Evolutionary conservation across 2,113 vertebrate genomes (phyloP).

Genomic region (Cavia aperea): DNA sequence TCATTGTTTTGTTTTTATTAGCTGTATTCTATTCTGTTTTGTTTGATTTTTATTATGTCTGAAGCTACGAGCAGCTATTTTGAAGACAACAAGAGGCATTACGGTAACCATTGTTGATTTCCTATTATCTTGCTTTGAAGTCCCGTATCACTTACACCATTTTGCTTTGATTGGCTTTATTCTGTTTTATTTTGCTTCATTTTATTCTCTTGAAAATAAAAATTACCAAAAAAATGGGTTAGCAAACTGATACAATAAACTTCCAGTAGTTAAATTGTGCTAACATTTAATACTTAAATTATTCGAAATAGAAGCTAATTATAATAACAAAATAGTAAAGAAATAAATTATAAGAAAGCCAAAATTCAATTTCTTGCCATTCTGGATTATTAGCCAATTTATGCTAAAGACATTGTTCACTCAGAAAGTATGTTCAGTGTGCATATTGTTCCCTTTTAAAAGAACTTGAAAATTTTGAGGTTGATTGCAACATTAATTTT

Average conservation of each 20-base stretch:
- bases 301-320: conserved; percentile 34
- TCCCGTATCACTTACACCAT: too few species aligned
- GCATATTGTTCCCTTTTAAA: neutral
- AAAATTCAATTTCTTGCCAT: conserved; percentile 20
- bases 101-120: too few species aligned
- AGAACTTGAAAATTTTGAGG: conserved; percentile 35
- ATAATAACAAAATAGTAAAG: neutral
- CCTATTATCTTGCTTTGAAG: too few species aligned
- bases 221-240: too few species aligned
- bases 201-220: too few species aligned
- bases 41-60: too few species aligned
- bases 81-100: too few species aligned
- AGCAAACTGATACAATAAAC: neutral
- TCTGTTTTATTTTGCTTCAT: too few species aligned
- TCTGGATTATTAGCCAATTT: conserved; percentile 25
- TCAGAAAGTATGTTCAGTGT: neutral
- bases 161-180: too few species aligned
- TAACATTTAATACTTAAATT: neutral
- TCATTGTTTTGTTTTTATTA: too few species aligned
- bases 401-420: conserved; percentile 15
- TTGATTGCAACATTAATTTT: conserved; percentile 10
- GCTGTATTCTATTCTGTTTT: too few species aligned
- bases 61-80: too few species aligned
- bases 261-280: neutral
- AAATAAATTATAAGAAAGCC: conserved; percentile 3